A percentile compares a stretch with the other conserved stretches of the same genome.
phyloP scores from a whole-genome alignment of 2,113 vertebrate genomes.

The Perognathus longimembris region DNA sequence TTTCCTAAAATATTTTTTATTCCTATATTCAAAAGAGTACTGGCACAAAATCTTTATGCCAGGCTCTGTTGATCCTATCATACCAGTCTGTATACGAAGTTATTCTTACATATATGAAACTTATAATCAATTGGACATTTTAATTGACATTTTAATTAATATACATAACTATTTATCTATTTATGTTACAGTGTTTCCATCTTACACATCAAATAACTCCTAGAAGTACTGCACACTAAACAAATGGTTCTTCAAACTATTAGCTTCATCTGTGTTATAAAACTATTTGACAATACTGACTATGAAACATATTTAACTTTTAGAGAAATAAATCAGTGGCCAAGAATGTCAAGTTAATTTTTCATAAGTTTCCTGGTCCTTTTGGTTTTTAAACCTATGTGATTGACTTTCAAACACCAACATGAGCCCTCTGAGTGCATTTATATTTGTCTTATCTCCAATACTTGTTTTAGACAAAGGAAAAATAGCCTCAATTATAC shows the following conservation, averaged over 20 bases:
- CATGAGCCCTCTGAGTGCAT: background rate
- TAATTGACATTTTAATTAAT: background rate
- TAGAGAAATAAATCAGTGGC: background rate
- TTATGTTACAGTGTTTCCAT: background rate
- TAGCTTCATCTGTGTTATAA: background rate
- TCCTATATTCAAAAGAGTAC: slow-evolving; percentile 14
- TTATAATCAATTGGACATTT: background rate
- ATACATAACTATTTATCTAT: background rate
- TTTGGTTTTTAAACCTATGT: background rate
- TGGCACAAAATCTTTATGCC: background rate
- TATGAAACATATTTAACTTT: background rate
- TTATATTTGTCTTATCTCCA: slow-evolving; percentile 19
- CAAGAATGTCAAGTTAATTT: background rate
- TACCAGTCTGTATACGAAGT: background rate
- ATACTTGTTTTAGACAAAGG: background rate
- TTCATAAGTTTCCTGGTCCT: background rate
- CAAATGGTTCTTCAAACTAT: background rate
- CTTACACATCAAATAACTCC: background rate
- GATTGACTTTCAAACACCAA: slow-evolving; percentile 18
- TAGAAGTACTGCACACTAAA: background rate
- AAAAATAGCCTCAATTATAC: background rate
- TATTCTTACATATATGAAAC: background rate
- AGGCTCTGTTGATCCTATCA: background rate
- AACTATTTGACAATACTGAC: background rate
- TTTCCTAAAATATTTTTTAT: slow-evolving; percentile 31